Conservation (phyloP, 2,797 vertebrate species). For the Gadopsis bispinosus region DNA sequence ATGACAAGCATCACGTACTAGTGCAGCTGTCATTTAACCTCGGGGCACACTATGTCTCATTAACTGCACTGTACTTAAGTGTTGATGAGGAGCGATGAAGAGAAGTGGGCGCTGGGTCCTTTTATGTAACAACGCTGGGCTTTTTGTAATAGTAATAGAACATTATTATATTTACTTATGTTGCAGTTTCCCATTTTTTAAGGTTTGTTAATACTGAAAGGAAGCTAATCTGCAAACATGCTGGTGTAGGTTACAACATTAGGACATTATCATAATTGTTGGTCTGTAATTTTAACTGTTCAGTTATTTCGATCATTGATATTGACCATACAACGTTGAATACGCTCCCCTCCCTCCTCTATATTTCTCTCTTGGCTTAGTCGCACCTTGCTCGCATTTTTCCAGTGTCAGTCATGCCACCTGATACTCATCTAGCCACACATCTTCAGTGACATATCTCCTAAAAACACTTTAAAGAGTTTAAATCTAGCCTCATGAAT, state of each 20-base stretch:
- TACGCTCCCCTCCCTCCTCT: neutral
- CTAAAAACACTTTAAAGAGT: slow-evolving; percentile 29
- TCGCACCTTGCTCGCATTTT: neutral
- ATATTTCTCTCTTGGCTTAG: neutral
- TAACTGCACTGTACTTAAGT: slow-evolving; percentile 26
- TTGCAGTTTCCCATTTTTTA: neutral
- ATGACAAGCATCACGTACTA: slow-evolving; percentile 45
- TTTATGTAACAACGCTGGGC: neutral
- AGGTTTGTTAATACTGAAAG: neutral
- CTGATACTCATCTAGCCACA: slow-evolving; percentile 38
- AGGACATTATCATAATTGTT: neutral
- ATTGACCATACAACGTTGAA: neutral
- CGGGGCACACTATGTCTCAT: slow-evolving; percentile 29
- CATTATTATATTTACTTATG: neutral
- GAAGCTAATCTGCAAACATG: neutral
- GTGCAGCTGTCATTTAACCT: slow-evolving; percentile 52
- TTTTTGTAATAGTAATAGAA: neutral
- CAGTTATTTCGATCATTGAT: neutral
- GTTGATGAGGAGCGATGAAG: slow-evolving; percentile 27
- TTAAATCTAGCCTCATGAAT: slow-evolving; percentile 27
- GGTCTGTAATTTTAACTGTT: neutral
- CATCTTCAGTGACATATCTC: slow-evolving; percentile 41
- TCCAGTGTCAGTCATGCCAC: neutral
- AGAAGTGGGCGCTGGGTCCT: neutral
- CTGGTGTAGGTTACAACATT: neutral